These are phyloP conservation scores for Onchidella celtica DNA, from an alignment of 2,888 invertebrate genomes.

Conservation along the genomic window DNA sequence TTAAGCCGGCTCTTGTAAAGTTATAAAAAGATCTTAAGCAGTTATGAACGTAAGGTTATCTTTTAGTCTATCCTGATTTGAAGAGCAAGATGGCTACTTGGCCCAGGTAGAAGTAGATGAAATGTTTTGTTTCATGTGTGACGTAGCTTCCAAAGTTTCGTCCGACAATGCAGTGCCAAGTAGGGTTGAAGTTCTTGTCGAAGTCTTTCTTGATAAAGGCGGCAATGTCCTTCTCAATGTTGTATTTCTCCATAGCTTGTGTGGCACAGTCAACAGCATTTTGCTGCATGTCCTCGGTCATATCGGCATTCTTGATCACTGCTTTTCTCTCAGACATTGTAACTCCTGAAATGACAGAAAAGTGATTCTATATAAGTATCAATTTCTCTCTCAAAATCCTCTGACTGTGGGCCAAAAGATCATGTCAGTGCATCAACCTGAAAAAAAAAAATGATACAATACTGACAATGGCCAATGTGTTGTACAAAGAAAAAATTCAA, in stretches of 20 bases:
- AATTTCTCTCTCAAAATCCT: too few relatives aligned
- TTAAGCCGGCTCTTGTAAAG: too few relatives aligned
- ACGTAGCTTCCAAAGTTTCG: constrained; percentile 96
- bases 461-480: too few relatives aligned
- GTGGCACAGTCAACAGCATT: constrained; percentile 99
- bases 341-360: constrained; percentile 5
- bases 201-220: constrained; percentile 99
- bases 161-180: constrained; percentile 99
- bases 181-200: constrained; percentile 99
- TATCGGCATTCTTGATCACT: constrained; percentile 99
- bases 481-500: too few relatives aligned
- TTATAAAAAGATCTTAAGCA: too few relatives aligned
- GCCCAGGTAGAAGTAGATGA: constrained; percentile 99
- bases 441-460: too few relatives aligned
- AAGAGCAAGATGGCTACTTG: constrained; percentile 99
- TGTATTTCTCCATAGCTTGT: constrained; percentile 98
- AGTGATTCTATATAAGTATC: background rate
- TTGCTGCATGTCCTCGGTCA: constrained; percentile 99
- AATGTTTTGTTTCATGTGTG: constrained; percentile 94
- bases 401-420: too few relatives aligned
- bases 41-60: too few relatives aligned
- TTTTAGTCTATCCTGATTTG: constrained; percentile 92
- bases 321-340: constrained; percentile 86
- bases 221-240: constrained; percentile 99
- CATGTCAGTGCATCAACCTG: too few relatives aligned